These are phyloP conservation scores for Hipposideros larvatus DNA, from an alignment of 2,797 vertebrate genomes.

Conservation along the genomic window DNA sequence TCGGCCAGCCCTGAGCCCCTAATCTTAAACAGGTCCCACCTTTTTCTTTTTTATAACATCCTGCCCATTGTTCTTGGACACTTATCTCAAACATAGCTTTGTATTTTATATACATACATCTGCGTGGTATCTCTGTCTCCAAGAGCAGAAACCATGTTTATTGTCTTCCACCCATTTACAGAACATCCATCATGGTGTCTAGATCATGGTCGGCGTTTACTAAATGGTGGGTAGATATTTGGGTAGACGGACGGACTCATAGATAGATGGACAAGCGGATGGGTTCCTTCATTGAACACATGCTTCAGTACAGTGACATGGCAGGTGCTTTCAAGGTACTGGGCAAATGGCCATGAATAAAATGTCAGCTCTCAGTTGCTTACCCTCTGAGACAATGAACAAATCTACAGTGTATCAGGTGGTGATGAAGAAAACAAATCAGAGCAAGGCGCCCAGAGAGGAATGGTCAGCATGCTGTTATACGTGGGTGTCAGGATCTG, in stretches of 20 bases:
- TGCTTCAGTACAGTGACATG: neutral
- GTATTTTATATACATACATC: neutral
- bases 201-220: neutral
- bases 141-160: neutral
- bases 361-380: neutral
- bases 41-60: neutral
- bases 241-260: neutral
- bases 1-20: neutral
- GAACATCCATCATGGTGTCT: neutral
- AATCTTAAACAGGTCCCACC: neutral
- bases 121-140: neutral
- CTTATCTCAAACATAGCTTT: neutral
- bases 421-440: neutral
- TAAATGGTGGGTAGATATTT: neutral
- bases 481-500: neutral
- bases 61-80: neutral
- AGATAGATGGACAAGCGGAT: neutral
- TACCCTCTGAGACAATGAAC: neutral
- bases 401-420: neutral
- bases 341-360: neutral
- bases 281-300: neutral
- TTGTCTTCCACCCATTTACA: neutral
- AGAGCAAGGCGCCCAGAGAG: accelerated
- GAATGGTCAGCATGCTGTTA: neutral
- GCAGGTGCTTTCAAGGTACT: neutral